Evolutionary conservation across 1,140 invertebrate genomes (phyloP).

Genomic region (Gonatopus flavifemur): DNA sequence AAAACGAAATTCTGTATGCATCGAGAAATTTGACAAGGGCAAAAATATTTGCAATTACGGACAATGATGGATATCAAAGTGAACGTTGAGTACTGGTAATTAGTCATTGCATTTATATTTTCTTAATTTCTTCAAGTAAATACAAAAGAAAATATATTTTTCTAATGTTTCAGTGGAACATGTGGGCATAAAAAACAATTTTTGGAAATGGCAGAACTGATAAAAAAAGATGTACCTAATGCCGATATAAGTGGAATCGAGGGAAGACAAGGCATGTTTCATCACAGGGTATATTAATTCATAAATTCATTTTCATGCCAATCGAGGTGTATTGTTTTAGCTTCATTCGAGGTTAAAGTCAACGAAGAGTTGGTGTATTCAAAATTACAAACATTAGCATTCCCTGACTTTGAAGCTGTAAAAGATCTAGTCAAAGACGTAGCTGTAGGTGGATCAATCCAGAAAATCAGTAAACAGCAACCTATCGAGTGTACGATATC

Average conservation of each 20-base stretch:
- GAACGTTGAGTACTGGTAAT: slow-evolving; percentile 58
- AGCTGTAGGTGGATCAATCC: slow-evolving; percentile 53
- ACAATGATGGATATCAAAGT: slow-evolving; percentile 37
- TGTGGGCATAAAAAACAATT: slow-evolving; percentile 68
- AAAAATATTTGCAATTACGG: no score
- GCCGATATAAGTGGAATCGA: slow-evolving; percentile 60
- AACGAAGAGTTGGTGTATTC: slow-evolving; percentile 67
- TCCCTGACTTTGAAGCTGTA: slow-evolving; percentile 66
- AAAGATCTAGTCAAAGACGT: slow-evolving; percentile 59
- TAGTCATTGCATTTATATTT: no score
- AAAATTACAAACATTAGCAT: slow-evolving; percentile 65
- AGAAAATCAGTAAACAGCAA: slow-evolving; percentile 60
- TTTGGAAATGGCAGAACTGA: slow-evolving; percentile 59
- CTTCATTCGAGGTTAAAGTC: slow-evolving; percentile 67
- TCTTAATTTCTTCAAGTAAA: no score
- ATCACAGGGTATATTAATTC: slow-evolving; percentile 5
- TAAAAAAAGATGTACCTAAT: slow-evolving; percentile 58
- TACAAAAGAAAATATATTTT: not conserved
- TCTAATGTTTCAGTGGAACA: slow-evolving; percentile 55
- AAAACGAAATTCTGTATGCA: no score
- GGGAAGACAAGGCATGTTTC: slow-evolving; percentile 60
- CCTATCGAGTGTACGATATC: slow-evolving; percentile 60
- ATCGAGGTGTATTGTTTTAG: slow-evolving; percentile 51
- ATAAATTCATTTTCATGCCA: not conserved
- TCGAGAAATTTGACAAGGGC: no score